Conservation (phyloP, 2,113 vertebrate genomes). For the Eublepharis macularius region DNA sequence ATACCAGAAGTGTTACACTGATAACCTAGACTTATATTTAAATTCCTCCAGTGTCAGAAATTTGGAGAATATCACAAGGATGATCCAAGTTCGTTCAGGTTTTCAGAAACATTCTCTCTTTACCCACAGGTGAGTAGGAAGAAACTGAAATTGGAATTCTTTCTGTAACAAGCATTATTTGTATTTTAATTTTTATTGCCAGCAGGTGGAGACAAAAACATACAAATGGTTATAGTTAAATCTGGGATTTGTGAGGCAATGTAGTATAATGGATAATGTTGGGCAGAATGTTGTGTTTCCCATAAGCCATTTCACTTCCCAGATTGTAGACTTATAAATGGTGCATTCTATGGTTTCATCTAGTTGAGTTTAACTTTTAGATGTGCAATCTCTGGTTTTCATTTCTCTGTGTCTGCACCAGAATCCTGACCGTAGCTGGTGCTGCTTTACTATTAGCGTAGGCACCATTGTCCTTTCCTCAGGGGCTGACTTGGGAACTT, state of each 20-base stretch:
- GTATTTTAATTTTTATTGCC: background rate
- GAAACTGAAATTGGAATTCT: background rate
- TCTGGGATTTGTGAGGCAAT: background rate
- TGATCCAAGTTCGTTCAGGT: slow-evolving; percentile 95
- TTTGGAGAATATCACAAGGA: slow-evolving; percentile 99
- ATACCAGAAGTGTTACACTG: background rate
- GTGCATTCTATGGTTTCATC: background rate
- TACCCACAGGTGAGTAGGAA: slow-evolving; percentile 89
- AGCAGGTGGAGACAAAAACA: background rate
- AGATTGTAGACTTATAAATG: background rate
- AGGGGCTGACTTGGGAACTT: background rate
- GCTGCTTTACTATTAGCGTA: background rate
- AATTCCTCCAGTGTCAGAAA: slow-evolving; percentile 90
- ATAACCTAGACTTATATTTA: slow-evolving; percentile 36
- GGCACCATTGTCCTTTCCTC: background rate
- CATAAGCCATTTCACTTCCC: background rate
- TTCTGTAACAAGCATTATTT: background rate
- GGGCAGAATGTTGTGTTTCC: background rate
- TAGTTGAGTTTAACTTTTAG: background rate
- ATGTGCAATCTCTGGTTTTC: background rate
- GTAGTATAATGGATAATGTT: background rate
- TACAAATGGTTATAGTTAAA: slow-evolving; percentile 9
- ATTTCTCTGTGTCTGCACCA: background rate
- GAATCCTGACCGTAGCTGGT: background rate
- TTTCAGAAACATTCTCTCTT: slow-evolving; percentile 97